Percentiles rank a stretch among this genome's conserved stretches.
These are phyloP conservation scores for Itoplectis maculator DNA, from an alignment of 2,888 invertebrate species.

Conservation along the genomic window DNA sequence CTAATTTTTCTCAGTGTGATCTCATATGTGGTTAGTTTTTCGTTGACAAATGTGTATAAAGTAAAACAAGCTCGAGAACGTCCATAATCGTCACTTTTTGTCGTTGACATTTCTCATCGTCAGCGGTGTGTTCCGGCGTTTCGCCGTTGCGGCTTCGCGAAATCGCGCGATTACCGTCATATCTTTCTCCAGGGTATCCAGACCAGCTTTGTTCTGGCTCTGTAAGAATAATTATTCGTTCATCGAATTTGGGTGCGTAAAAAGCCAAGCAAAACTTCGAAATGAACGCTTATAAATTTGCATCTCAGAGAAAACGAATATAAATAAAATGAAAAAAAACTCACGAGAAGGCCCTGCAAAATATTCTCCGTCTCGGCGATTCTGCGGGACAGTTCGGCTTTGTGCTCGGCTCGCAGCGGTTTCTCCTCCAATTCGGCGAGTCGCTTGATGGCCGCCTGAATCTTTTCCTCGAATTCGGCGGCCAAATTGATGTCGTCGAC, in stretches of 20 bases:
- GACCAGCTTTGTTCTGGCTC: background rate
- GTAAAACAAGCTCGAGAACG: background rate
- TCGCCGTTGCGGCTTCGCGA: background rate
- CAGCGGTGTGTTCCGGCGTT: background rate
- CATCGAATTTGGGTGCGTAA: background rate
- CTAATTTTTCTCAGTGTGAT: too few species aligned
- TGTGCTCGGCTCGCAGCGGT: background rate
- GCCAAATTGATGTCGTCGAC: slow-evolving; percentile 9
- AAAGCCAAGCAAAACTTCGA: background rate
- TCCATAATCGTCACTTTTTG: background rate
- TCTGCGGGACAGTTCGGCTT: slow-evolving; percentile 12
- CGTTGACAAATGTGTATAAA: background rate
- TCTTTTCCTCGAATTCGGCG: slow-evolving; percentile 25
- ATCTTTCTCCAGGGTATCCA: background rate
- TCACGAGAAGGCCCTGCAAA: background rate
- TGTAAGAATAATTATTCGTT: background rate
- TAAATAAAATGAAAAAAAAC: background rate
- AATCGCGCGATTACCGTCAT: background rate
- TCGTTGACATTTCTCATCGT: slow-evolving; percentile 12
- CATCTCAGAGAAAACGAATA: background rate
- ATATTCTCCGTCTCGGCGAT: background rate
- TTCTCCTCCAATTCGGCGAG: slow-evolving; percentile 16
- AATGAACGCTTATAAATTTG: background rate
- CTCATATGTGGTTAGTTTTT: background rate
- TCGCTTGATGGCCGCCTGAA: slow-evolving; percentile 10